Conservation (phyloP, 2,888 invertebrate genomes). For the Homarus gammarus region DNA sequence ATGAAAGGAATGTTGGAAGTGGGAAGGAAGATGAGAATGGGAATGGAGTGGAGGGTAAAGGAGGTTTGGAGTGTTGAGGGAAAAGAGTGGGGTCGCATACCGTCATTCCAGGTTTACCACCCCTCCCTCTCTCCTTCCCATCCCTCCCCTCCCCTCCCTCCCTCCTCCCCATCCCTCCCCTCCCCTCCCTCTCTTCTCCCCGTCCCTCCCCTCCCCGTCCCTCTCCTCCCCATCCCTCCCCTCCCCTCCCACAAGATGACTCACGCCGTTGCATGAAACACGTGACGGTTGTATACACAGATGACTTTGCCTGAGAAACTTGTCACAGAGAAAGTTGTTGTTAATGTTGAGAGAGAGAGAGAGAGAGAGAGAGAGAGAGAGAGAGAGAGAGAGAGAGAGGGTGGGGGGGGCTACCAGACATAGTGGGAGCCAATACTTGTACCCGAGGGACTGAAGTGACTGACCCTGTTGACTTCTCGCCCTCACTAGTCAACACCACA, state of each 20-base stretch:
- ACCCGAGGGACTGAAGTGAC: too few species aligned
- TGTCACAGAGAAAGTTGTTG: neutral
- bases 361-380: neutral
- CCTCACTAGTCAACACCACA: too few species aligned
- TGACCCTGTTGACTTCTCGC: too few species aligned
- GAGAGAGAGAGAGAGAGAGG: constrained; percentile 2
- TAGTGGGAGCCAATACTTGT: neutral
- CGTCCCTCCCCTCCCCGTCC: neutral
- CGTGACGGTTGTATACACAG: too few species aligned
- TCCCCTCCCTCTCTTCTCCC: neutral
- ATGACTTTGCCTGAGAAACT: too few species aligned
- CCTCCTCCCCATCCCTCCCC: neutral
- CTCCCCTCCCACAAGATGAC: neutral
- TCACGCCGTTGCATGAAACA: too few species aligned
- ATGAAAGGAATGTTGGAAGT: neutral
- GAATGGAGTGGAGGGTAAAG: neutral
- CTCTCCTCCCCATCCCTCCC: neutral
- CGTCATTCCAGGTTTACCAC: too few species aligned
- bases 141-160: neutral
- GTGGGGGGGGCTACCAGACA: neutral
- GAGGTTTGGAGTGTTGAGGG: too few species aligned
- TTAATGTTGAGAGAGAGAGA: neutral
- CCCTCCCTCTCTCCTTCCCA: too few species aligned
- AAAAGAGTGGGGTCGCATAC: neutral
- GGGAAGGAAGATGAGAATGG: neutral